Evolutionary conservation across 2,113 vertebrate species (phyloP), one percentile per base, ranked within the genome.

Genomic region (Tupaia chinensis): DNA sequence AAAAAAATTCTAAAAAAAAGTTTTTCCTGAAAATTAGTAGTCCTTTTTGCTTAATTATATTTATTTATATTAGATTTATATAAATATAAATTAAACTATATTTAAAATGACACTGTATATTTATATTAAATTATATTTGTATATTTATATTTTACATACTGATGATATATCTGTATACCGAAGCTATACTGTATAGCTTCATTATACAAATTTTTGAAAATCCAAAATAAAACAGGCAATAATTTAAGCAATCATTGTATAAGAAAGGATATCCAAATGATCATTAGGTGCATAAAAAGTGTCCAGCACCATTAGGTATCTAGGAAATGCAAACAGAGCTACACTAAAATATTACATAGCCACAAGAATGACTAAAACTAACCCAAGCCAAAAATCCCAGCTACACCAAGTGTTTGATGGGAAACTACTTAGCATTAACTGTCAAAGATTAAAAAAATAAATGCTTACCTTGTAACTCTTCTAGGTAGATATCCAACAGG

Each of bases 221-320:
- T 44, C 44, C 44, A 44, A 44, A 70, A 58, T 61, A 79, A 85
- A 72, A 63, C 66, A 27, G 9, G 0, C 68, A 70, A n/a, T 85
- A 77, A 91, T 60, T 86, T 83, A 44, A 91, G 69, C 20, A 69
- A 74, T 11, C 6, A 66, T 85, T 91, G 93, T 72, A 56, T 92
- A 20, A 61, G 56, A 85, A 76, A 77, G 4, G 1, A 56, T 82
- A 72, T 80, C 20, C 56, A 87, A 54, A 77, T 56, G 69, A 70
- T 83, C 3, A 25, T n/a, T 12, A 58, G n/a, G 77, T 7, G 29
- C 27, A 69, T 56, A 53, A 29, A 78, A 93, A 96, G 27, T 83
- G 56, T 82, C 73, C n/a, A 78, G 69, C 4, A 58, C 2, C 27
- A 32, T 22, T 93, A 74, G 65, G 7, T 61, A 79, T 61, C 17